Base-by-base conservation (phyloP, 2,113 vertebrate genomes). In the Hipposideros armiger region DNA sequence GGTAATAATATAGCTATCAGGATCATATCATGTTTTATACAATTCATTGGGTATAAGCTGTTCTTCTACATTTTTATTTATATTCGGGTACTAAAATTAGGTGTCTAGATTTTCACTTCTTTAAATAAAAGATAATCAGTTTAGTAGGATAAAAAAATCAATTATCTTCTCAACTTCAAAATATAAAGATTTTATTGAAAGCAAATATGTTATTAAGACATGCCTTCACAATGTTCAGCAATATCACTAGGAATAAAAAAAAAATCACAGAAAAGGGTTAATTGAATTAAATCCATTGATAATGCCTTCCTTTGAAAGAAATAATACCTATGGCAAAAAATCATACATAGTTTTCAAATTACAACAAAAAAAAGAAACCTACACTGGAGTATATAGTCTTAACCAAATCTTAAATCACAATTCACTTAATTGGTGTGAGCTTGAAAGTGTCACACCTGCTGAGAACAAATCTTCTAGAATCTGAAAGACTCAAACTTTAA, bases 101-200 rank as follows among this genome's bases (percentile, higher is more conserved):
- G 19, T 69, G 4, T 62, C 66, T 69, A 11, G 16, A 73, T 93
- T 87, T 93, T 52, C 11, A 85, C 7, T 22, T 70, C 40, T 86
- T 89, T 81, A 88, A 73, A 95, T 69, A 69, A 84, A 91, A 85
- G 10, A 28, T 42, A 91, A 50, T 82, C 60, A 56, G 42, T 92
- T 24, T 45, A 91, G 14, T 45, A 90, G 26, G 5, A 60, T 66
- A 36, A 42, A 50, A 54, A 93, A 84, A 95, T 36, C 50, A 87
- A 70, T 89, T 52, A 80, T 58, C 42, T 84, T 93, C 45, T 91
- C 62, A 82, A 88, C 15, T 82, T 77, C 52, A 95, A 95, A 95
- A 74, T 70, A 88, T 5, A 85, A 94, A 87, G 20, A 77, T 64
- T 91, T 91, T 80, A 62, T 42, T 90, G 36, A 77, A 14, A 67